These are phyloP conservation scores for Girardia tigrina DNA, from an alignment of 2,888 invertebrate species.

Conservation along the genomic window DNA sequence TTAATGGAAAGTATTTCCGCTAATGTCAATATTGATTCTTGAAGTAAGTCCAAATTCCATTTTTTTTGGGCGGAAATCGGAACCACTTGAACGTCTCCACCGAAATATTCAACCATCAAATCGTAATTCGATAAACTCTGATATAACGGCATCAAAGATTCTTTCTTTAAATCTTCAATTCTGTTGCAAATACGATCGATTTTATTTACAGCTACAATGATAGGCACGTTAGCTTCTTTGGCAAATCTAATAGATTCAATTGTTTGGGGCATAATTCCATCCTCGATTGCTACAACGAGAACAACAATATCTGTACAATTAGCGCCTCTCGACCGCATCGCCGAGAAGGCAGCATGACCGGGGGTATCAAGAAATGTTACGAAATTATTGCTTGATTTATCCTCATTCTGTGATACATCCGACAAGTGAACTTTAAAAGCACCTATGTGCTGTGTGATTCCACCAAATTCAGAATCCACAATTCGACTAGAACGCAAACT, in stretches of 20 bases:
- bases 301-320: conserved; percentile 83
- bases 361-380: conserved; percentile 94
- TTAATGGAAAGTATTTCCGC: conserved; percentile 70
- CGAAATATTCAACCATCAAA: conserved; percentile 68
- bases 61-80: conserved; percentile 68
- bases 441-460: conserved; percentile 96
- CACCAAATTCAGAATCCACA: conserved; percentile 82
- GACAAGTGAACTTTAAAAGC: conserved; percentile 61
- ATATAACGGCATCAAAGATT: conserved; percentile 60
- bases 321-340: conserved; percentile 88
- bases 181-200: conserved; percentile 62
- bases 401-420: neutral
- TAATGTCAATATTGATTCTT: conserved; percentile 63
- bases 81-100: conserved; percentile 79
- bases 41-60: conserved; percentile 62
- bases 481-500: conserved; percentile 69
- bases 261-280: conserved; percentile 96
- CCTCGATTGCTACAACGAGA: conserved; percentile 81
- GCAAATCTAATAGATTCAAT: conserved; percentile 77
- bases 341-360: conserved; percentile 87
- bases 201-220: conserved; percentile 93
- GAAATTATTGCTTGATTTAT: neutral
- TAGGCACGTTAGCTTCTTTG: conserved; percentile 66
- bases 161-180: neutral
- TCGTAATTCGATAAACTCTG: conserved; percentile 64